These are phyloP conservation scores for Watsonalla binaria DNA, from an alignment of 2,888 invertebrate species.

Conservation along the genomic window DNA sequence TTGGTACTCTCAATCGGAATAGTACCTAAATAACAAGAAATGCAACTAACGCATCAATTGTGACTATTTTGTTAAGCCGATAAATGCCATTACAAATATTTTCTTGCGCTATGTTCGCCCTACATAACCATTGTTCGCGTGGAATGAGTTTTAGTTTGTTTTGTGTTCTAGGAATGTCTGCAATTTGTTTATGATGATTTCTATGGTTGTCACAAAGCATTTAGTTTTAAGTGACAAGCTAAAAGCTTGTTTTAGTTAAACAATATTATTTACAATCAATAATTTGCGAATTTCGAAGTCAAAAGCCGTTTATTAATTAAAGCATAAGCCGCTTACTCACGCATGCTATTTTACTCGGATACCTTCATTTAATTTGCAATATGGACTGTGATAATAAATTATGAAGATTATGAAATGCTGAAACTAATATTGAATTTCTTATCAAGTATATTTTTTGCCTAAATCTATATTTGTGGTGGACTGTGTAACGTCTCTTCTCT, in stretches of 20 bases:
- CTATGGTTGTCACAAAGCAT: slow-evolving; percentile 52
- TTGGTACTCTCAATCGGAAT: not conserved
- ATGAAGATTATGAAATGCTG: slow-evolving; percentile 35
- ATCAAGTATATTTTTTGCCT: slow-evolving; percentile 22
- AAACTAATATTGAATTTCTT: slow-evolving; percentile 29
- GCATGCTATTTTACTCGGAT: slow-evolving; percentile 9
- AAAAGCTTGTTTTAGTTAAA: slow-evolving; percentile 26
- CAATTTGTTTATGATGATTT: slow-evolving; percentile 23
- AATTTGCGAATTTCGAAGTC: not conserved
- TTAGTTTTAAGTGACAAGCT: slow-evolving; percentile 49
- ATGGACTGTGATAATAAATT: slow-evolving; percentile 70
- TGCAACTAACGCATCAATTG: slow-evolving; percentile 19
- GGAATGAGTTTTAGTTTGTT: slow-evolving; percentile 19
- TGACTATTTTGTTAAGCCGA: slow-evolving; percentile 9
- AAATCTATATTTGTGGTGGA: slow-evolving; percentile 12
- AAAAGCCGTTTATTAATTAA: not conserved
- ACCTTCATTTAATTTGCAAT: slow-evolving; percentile 48
- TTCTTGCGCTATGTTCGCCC: slow-evolving; percentile 16
- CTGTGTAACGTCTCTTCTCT: slow-evolving; percentile 16
- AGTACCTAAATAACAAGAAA: slow-evolving; percentile 11
- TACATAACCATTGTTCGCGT: slow-evolving; percentile 22
- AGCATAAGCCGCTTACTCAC: not conserved
- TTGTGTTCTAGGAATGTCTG: slow-evolving; percentile 19
- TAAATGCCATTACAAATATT: slow-evolving; percentile 15
- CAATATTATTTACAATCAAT: not conserved